A percentile compares a stretch with the other conserved stretches of the same genome.
These are phyloP conservation scores for Drymonia ruficornis DNA, from an alignment of 2,888 invertebrate species.

Conservation along the genomic window DNA sequence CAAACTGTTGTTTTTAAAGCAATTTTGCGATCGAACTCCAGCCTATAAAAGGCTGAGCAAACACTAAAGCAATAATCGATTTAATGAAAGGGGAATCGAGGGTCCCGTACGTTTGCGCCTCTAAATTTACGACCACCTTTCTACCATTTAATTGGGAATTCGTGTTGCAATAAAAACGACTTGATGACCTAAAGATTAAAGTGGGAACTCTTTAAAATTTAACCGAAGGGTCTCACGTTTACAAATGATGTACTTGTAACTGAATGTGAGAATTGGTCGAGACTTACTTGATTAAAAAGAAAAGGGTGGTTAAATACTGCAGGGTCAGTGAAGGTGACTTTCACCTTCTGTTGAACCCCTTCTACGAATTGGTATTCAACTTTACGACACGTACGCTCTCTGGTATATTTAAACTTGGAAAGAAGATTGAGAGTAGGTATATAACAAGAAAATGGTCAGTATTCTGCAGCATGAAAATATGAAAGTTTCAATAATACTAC, in stretches of 20 bases:
- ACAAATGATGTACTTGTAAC: constrained; percentile 46
- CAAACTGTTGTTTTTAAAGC: constrained; percentile 69
- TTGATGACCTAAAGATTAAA: constrained; percentile 74
- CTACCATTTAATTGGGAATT: constrained; percentile 77
- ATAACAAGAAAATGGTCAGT: no score
- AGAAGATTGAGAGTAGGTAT: background rate
- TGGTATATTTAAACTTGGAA: background rate
- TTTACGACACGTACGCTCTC: background rate
- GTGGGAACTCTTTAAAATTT: constrained; percentile 57
- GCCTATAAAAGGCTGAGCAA: constrained; percentile 70
- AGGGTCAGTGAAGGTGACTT: constrained; percentile 5
- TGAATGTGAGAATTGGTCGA: constrained; percentile 25
- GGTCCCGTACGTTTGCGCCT: constrained; percentile 68
- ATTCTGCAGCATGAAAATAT: no score
- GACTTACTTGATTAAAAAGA: constrained; percentile 11
- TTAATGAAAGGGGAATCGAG: constrained; percentile 78
- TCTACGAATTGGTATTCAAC: constrained; percentile 5
- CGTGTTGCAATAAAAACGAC: constrained; percentile 75
- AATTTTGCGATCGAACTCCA: constrained; percentile 71
- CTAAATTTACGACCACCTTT: constrained; percentile 74
- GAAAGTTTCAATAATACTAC: no score
- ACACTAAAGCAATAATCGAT: constrained; percentile 72
- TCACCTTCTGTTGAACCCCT: constrained; percentile 7
- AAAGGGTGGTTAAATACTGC: constrained; percentile 4
- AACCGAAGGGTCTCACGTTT: constrained; percentile 48